Base-by-base conservation (phyloP, 2,113 vertebrate genomes). In the Accipiter cooperii region DNA sequence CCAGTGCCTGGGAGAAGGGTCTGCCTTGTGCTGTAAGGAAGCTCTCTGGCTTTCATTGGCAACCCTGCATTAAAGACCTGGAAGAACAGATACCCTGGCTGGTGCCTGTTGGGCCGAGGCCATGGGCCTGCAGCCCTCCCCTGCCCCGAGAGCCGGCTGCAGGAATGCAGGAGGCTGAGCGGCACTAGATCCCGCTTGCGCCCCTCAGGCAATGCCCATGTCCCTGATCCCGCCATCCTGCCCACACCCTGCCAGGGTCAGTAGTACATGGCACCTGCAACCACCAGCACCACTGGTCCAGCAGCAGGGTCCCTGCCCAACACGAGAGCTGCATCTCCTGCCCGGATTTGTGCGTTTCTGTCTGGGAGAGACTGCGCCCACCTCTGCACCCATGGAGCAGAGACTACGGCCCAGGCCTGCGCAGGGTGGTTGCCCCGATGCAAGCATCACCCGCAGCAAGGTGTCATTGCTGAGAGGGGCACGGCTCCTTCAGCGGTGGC, bases 131-230 rank as follows among this genome's bases (percentile, higher is more conserved):
- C 84, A 60, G 68, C 3, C 2, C 40, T 57, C 6, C 52, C 34
- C 17, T 21, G 40, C 22, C 14, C 33, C 1, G 9, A 31, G 8
- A 4, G 54, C 28, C 5, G 71, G 19, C 71, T 18, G 17, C 3
- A 3, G 49, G 58, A 14, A 5, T 3, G 5, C 1, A 1, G 47
- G 55, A 16, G 34, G 68, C 54, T 42, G 73, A 65, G 34, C 24
- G 44, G 36, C 44, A 8, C 8, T 1, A 8, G 40, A 5, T 52
- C 66, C 52, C 1, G 4, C 73, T 12, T 8, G 26, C 0, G 4
- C 29, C 49, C 47, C 66, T 51, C 0, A 0, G 8, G 58, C 52
- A 6, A 3, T 29, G 60, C 42, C 34, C 7, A 3, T 0, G 0
- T 33, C 36, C n/a, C 28, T 5, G 29, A 6, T 17, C 20, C 64